Percentiles rank a stretch among this genome's conserved stretches.
phyloP scores from a whole-genome alignment of 2,113 vertebrate species.

The Galeopterus variegatus region DNA sequence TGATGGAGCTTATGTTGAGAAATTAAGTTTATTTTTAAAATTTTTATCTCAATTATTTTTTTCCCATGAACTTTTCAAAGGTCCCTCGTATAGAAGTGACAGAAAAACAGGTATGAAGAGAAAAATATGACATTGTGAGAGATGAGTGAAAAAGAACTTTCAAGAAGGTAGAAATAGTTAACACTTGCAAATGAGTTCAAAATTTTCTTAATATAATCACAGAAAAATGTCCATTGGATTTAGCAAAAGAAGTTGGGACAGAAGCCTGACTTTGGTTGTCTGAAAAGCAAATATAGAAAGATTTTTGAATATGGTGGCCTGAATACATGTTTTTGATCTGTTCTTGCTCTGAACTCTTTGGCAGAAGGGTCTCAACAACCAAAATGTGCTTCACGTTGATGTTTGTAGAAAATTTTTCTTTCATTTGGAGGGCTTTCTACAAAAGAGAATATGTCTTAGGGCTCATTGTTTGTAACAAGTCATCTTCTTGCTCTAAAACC shows the following conservation, averaged over 20 bases:
- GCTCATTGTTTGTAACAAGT: slow-evolving; percentile 10
- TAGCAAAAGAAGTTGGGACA: neutral
- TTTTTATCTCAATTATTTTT: too few relatives aligned
- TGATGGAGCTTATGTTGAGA: too few relatives aligned
- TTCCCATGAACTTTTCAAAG: too few relatives aligned
- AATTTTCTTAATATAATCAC: neutral
- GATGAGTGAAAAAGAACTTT: neutral
- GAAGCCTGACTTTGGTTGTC: neutral
- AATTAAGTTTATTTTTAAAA: too few relatives aligned
- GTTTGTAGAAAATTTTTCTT: neutral
- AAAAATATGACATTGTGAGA: neutral
- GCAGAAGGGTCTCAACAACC: neutral
- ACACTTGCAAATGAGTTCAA: neutral
- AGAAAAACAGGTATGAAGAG: neutral
- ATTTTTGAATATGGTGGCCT: neutral
- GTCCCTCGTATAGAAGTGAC: neutral
- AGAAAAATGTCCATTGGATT: neutral
- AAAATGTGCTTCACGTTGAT: neutral
- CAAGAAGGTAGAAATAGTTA: neutral
- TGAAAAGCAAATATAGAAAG: neutral
- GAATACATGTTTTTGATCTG: neutral
- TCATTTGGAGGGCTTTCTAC: neutral
- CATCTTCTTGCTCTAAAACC: neutral
- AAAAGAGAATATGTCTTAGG: neutral
- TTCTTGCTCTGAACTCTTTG: neutral